Evolutionary conservation across 2,113 vertebrate species (phyloP).

Genomic region (Laticauda laticaudata): DNA sequence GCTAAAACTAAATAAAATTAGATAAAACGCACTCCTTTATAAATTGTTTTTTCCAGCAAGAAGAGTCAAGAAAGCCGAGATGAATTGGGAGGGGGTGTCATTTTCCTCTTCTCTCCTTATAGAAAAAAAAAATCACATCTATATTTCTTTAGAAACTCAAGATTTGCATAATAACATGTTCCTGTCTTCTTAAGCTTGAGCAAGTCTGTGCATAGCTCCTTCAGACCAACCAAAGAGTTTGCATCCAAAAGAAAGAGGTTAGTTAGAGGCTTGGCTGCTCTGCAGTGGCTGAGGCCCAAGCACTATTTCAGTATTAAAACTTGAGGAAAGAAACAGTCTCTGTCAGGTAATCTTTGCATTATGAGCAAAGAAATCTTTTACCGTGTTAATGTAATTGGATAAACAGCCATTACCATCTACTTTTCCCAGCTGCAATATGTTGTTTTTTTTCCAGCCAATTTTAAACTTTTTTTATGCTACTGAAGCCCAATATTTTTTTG

Average conservation of each 20-base stretch:
- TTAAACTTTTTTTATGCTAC: background rate
- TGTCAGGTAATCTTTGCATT: background rate
- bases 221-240: background rate
- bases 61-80: background rate
- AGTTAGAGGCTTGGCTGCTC: background rate
- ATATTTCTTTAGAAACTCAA: background rate
- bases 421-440: background rate
- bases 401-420: background rate
- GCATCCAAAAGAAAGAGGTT: background rate
- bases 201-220: background rate
- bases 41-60: background rate
- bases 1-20: background rate
- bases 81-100: background rate
- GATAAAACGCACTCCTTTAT: background rate
- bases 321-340: background rate
- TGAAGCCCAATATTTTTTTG: background rate
- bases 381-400: constrained; percentile 7
- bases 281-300: background rate
- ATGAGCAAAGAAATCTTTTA: background rate
- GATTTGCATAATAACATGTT: background rate
- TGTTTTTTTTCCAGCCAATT: background rate
- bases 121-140: background rate
- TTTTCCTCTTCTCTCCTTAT: background rate
- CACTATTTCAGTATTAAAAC: background rate
- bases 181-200: background rate